Percentiles rank a stretch among this genome's conserved stretches.
These are phyloP conservation scores for Aphidoletes aphidimyza DNA, from an alignment of 2,888 invertebrate genomes.

Conservation along the genomic window DNA sequence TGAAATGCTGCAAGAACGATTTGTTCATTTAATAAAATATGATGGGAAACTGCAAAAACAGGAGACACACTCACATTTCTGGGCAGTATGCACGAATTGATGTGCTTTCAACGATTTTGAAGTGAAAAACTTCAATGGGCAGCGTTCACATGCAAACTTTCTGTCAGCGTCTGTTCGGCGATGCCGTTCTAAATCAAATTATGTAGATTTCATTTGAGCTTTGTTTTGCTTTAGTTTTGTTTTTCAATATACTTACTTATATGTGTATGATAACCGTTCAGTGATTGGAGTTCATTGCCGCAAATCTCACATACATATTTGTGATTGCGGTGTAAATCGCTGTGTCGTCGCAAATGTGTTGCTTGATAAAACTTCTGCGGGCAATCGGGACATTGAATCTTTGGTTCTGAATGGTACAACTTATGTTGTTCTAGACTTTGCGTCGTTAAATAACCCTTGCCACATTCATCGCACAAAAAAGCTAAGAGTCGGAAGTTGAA, in stretches of 20 bases:
- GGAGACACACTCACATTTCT: not conserved
- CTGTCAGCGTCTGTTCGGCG: not conserved
- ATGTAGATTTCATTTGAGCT: too few relatives aligned
- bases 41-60: not conserved
- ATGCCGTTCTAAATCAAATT: not conserved
- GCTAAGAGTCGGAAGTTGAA: not conserved
- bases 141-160: not conserved
- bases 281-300: not conserved
- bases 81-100: not conserved
- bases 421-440: not conserved
- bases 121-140: not conserved
- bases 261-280: not conserved
- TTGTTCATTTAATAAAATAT: too few relatives aligned
- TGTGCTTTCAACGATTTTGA: not conserved
- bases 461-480: not conserved
- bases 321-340: not conserved
- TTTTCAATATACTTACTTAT: not conserved
- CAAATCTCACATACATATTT: not conserved
- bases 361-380: not conserved
- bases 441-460: not conserved
- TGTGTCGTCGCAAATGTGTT: not conserved
- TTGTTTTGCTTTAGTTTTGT: too few relatives aligned
- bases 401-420: not conserved
- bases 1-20: not conserved
- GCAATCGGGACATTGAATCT: not conserved